Percentiles rank a stretch among this genome's conserved stretches.
These are phyloP conservation scores for Buphagus erythrorhynchus DNA, from an alignment of 2,797 vertebrate species.

Conservation along the genomic window DNA sequence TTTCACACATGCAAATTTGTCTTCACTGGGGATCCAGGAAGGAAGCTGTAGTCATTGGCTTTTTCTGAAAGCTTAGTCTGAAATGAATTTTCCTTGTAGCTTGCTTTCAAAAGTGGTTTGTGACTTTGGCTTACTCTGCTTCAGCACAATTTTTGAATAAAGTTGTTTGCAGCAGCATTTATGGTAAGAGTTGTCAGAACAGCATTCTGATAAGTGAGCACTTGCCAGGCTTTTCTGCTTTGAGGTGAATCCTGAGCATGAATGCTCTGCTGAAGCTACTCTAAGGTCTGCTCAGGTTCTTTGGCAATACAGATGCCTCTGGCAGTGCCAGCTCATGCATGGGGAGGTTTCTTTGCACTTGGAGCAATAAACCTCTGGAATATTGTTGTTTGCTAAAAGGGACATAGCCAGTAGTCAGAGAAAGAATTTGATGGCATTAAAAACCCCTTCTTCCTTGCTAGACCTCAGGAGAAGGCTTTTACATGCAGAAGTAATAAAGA, in stretches of 20 bases:
- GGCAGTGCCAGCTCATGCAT: background rate
- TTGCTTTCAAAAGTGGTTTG: background rate
- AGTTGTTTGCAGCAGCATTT: background rate
- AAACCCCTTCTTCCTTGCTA: background rate
- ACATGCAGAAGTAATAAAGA: background rate
- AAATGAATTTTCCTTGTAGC: background rate
- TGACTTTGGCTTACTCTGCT: background rate
- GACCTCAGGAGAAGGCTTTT: background rate
- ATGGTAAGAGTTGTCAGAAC: background rate
- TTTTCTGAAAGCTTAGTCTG: background rate
- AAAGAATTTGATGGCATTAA: background rate
- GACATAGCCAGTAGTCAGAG: background rate
- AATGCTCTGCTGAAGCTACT: background rate
- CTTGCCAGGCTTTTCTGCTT: background rate
- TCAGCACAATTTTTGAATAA: background rate
- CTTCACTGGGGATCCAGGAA: background rate
- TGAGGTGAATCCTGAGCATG: background rate
- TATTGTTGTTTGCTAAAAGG: background rate
- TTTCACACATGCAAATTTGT: background rate
- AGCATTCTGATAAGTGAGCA: background rate
- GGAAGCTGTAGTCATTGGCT: background rate
- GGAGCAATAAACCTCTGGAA: background rate
- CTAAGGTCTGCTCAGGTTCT: background rate
- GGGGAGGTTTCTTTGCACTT: background rate
- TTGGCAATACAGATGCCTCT: background rate